phyloP scores from a whole-genome alignment of 2,888 invertebrate species.

The Sinodicranocentrus sp. region DNA sequence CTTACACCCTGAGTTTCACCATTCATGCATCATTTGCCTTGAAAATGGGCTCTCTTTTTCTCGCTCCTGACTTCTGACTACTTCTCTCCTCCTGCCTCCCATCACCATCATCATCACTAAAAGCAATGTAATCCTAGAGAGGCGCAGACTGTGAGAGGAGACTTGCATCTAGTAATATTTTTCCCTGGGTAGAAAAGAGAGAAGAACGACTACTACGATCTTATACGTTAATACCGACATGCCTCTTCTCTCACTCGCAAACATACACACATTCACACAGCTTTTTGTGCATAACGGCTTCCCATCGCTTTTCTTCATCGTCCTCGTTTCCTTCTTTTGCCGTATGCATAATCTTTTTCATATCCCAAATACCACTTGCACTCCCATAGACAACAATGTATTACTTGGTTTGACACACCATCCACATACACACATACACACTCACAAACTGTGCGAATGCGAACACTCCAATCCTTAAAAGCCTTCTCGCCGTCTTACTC shows the following conservation, averaged over 20 bases:
- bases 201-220: too few species aligned
- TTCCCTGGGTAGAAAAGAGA: neutral
- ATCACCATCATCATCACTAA: conserved; percentile 52
- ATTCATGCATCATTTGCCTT: conserved; percentile 61
- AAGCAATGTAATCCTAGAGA: conserved; percentile 55
- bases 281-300: conserved; percentile 43
- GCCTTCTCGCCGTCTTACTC: conserved; percentile 24
- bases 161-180: conserved; percentile 20
- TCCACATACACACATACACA: conserved; percentile 29
- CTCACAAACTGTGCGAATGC: conserved; percentile 41
- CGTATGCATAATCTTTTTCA: conserved; percentile 59
- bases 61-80: conserved; percentile 57
- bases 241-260: neutral
- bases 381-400: conserved; percentile 55
- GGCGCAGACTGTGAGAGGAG: too few species aligned
- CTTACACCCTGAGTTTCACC: conserved; percentile 57
- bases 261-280: neutral
- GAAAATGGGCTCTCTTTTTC: conserved; percentile 58
- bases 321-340: conserved; percentile 16
- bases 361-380: conserved; percentile 58
- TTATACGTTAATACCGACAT: too few species aligned
- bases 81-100: conserved; percentile 39
- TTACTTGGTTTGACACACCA: conserved; percentile 57
- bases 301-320: conserved; percentile 41
- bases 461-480: conserved; percentile 56